Conservation (phyloP, 2,888 invertebrate genomes). For the Drosophila ochracea region DNA sequence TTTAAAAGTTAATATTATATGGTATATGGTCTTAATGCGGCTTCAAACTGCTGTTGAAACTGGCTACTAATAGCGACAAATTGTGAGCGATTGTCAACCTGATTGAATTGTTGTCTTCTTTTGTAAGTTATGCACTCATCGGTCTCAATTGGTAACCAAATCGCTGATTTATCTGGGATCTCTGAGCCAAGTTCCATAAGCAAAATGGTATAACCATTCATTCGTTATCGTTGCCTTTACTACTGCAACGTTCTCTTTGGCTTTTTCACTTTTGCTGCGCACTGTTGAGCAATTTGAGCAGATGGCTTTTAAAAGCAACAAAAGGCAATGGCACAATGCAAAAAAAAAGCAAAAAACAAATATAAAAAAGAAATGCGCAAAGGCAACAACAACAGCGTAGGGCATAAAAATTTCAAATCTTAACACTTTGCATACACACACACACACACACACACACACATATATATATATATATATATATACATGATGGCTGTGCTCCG, state of each 20-base stretch:
- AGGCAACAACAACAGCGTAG: conserved; percentile 34
- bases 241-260: conserved; percentile 4
- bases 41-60: neutral
- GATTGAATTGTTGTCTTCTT: conserved; percentile 11
- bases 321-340: conserved; percentile 42
- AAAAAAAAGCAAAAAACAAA: conserved; percentile 10
- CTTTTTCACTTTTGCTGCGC: conserved; percentile 31
- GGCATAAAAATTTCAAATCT: conserved; percentile 74
- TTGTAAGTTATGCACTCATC: conserved; percentile 7
- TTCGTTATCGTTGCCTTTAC: conserved; percentile 11
- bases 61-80: neutral
- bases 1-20: too few relatives aligned
- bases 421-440: conserved; percentile 66
- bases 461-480: conserved; percentile 3
- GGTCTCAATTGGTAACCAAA: conserved; percentile 12
- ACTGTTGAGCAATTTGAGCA: conserved; percentile 70
- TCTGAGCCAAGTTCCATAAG: conserved; percentile 9
- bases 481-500: conserved; percentile 24
- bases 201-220: conserved; percentile 33
- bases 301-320: conserved; percentile 71
- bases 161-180: conserved; percentile 4
- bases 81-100: conserved; percentile 9
- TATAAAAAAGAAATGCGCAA: conserved; percentile 45
- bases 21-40: neutral
- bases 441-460: conserved; percentile 7